Percentiles rank a stretch among this genome's conserved stretches.
Evolutionary conservation across 2,888 invertebrate genomes (phyloP).

Genomic region (Mycogona germanica): DNA sequence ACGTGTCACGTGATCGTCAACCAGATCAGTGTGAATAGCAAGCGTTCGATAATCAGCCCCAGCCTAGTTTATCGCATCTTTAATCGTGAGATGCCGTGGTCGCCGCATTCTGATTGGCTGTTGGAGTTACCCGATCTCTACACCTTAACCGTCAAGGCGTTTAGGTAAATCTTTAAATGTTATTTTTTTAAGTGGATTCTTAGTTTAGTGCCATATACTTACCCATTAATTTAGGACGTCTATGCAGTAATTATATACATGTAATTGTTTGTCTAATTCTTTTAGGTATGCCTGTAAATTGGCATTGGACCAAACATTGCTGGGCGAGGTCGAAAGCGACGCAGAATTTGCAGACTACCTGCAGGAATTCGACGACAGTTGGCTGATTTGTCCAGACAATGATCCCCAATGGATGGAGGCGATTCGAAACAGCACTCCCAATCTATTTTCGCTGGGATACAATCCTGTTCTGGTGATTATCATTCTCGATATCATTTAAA

Average conservation of each 20-base stretch:
- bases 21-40: conserved; percentile 16
- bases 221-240: neutral
- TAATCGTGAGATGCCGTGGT: conserved; percentile 33
- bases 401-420: conserved; percentile 33
- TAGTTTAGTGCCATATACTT: neutral
- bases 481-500: no score
- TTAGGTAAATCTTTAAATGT: conserved; percentile 27
- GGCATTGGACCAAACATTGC: conserved; percentile 32
- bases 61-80: conserved; percentile 28
- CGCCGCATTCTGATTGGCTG: conserved; percentile 32
- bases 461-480: conserved; percentile 23
- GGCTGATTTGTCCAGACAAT: conserved; percentile 35
- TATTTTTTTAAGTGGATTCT: conserved; percentile 3
- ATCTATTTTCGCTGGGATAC: conserved; percentile 31
- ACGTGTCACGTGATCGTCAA: conserved; percentile 29
- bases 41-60: conserved; percentile 19
- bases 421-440: conserved; percentile 30
- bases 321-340: conserved; percentile 29
- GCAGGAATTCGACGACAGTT: conserved; percentile 32
- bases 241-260: neutral
- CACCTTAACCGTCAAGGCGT: conserved; percentile 30
- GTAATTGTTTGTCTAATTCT: neutral
- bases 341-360: conserved; percentile 33
- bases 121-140: conserved; percentile 30
- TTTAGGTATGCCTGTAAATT: conserved; percentile 33